Evolutionary conservation across 1,140 invertebrate species (phyloP), one percentile per base, ranked within the genome.

Genomic region (Thaumetopoea pityocampa): DNA sequence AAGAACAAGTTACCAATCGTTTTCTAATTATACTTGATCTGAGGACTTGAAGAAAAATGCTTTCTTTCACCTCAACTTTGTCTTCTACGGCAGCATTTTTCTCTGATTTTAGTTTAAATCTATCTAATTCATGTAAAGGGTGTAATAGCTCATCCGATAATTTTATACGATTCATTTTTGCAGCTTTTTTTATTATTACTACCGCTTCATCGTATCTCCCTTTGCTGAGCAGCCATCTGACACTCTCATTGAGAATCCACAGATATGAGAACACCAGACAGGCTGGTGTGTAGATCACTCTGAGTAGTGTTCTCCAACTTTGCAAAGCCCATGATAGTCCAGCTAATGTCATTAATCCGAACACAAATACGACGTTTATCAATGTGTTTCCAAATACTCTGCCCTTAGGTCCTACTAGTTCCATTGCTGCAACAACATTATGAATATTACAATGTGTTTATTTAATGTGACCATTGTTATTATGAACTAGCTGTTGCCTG

Each of bases 151-250:
- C 79, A 11, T 90, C 86, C 3, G 87, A 85, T 15, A 90, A 53
- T 16, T 85, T 62, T 0, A 87, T 85, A 20, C 90, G 89, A 52
- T 96, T 96, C 33, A 92, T 88, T 54, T 85, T 87, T 0, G 91
- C 90, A 8, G 90, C 90, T 57, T 86, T 88, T 1, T 84, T 82
- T 5, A 92, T 62, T 19, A 92, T 87, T 6, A 66, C 65, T 24
- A 85, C 83, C 3, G 90, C 91, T 54, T 92, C 88, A 1, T 60
- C 34, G 1, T 63, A 42, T 5, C 66, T 51, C 5, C 70, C 72
- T 51, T 92, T 90, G n/a, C 90, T 90, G 19, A 95, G 61, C 2
- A 95, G 78, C 94, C 94, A 96, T 59, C 93, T 81, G 14, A 90
- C 80, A 32, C 90, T 92, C 70, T 92, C 91, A 5, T 90, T 89